Base-by-base conservation (phyloP, 2,888 invertebrate genomes). In the Lepidochrysops patricia region DNA sequence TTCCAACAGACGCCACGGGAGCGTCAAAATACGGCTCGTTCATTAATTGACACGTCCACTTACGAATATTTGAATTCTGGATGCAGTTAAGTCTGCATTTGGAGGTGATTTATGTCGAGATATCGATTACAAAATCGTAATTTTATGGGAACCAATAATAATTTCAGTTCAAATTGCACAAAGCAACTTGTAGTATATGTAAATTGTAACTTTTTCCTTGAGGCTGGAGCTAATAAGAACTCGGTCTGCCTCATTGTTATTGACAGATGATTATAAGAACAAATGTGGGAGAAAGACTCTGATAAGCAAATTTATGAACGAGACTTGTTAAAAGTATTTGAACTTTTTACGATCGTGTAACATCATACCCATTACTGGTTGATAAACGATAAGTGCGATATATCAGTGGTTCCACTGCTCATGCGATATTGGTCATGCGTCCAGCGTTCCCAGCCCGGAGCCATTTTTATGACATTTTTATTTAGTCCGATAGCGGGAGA, bases 401-500 rank as follows among this genome's bases (percentile, higher is more conserved):
- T 75, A 73, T 70, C 74, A 71, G 74, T 68, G 74, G 79, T 81
- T 80, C 73, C 72, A 77, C 78, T 82, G 84, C 84, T 82, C 82
- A 81, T 70, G 72, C 70, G 79, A 78, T 80, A 84, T 77, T 80
- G 77, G 75, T 76, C 79, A 76, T 59, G 79, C 78, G 79, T 81
- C 77, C 80, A 70, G 75, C 81, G 77, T 88, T 88, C 87, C 84
- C 88, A 85, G 82, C 84, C 84, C 72, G 80, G 85, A 80, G 82
- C 81, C 80, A 64, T 60, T 76, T 87, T 87, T 87, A 88, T 83
- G 80, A 81, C 85, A 82, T 85, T 88, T 87, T 88, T 86, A 88
- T 88, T 84, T 77, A 78, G 76, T 76, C 77, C 79, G 79, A 79
- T 83, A 76, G 76, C 74, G 69, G 72, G 74, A 81, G 84, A 85